These are phyloP conservation scores for Probosciger aterrimus DNA, from an alignment of 2,113 vertebrate species.

Conservation along the genomic window DNA sequence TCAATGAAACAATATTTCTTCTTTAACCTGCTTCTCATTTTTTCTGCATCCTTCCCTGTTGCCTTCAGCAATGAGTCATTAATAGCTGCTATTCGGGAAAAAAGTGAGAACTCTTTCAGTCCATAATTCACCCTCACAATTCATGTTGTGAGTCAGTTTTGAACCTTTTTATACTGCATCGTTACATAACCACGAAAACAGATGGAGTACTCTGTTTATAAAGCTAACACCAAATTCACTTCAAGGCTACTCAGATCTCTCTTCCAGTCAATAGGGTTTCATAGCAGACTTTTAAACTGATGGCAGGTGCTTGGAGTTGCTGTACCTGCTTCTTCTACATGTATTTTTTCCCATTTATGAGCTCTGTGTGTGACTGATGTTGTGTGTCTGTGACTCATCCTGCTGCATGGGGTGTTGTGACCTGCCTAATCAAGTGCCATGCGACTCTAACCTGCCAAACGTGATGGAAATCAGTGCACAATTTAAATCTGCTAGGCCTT, in stretches of 20 bases:
- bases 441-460: fast-evolving
- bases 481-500: background rate
- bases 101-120: constrained; percentile 34
- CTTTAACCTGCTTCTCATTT: background rate
- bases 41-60: background rate
- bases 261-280: background rate
- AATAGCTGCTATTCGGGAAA: background rate
- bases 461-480: fast-evolving
- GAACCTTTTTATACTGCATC: background rate
- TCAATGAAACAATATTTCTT: background rate
- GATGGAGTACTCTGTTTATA: fast-evolving
- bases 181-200: background rate
- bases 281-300: background rate
- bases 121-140: background rate
- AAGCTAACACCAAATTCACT: background rate
- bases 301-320: background rate
- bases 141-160: background rate
- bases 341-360: background rate
- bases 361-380: background rate
- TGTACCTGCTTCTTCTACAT: background rate
- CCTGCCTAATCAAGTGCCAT: background rate
- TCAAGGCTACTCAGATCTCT: background rate
- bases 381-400: background rate
- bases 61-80: constrained; percentile 9
- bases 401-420: background rate